These are phyloP conservation scores for Pomatostomus ruficeps DNA, from an alignment of 2,113 vertebrate species.

Conservation along the genomic window DNA sequence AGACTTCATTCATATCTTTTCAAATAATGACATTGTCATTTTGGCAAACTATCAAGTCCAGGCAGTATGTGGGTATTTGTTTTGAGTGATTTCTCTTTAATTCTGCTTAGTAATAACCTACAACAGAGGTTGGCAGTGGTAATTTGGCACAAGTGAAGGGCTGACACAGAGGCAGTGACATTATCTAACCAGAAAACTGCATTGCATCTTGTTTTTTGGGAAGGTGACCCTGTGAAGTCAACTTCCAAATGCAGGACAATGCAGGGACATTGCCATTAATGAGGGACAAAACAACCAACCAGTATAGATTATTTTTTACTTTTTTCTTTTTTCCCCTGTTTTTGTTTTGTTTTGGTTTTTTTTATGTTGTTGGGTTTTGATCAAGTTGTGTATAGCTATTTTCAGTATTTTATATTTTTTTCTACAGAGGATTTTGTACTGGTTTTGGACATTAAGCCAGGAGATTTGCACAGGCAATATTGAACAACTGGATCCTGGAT, in stretches of 20 bases:
- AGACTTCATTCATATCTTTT: background rate
- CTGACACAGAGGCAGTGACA: background rate
- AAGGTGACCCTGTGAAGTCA: conserved; percentile 6
- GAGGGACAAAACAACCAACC: background rate
- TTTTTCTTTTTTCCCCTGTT: fast-evolving
- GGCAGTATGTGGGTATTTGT: background rate
- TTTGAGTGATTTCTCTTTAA: background rate
- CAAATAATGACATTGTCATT: background rate
- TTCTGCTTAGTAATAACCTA: conserved; percentile 23
- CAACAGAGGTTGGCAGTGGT: background rate
- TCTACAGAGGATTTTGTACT: background rate
- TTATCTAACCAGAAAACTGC: conserved; percentile 43
- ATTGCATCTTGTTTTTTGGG: conserved; percentile 20
- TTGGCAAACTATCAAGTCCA: background rate
- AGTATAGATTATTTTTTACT: background rate
- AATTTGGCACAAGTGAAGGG: background rate
- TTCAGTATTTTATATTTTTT: background rate
- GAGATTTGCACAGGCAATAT: background rate
- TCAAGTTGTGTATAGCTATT: background rate
- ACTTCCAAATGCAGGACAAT: background rate
- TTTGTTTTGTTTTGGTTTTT: background rate
- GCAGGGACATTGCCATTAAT: background rate
- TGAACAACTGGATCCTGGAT: background rate
- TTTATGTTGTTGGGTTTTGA: background rate
- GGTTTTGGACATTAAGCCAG: background rate